Evolutionary conservation across 2,113 vertebrate genomes (phyloP).

Genomic region (Gymnocephalus cernua): DNA sequence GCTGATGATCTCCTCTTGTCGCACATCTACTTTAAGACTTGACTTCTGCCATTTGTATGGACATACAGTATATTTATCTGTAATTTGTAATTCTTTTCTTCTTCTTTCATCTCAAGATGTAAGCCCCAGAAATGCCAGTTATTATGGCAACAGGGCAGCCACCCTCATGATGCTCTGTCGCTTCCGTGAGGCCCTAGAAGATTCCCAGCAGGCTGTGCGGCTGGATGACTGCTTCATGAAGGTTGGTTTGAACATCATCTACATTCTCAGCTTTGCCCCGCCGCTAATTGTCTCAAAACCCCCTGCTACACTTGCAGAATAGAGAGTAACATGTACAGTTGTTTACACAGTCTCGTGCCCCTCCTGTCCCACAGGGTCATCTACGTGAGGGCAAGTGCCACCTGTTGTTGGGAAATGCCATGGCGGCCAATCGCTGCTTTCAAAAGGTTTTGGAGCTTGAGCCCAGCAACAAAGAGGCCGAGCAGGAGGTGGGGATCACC

Average conservation of each 20-base stretch:
- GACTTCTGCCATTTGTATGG: not conserved
- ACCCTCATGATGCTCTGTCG: constrained; percentile 94
- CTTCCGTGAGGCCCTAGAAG: constrained; percentile 92
- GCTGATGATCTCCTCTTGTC: not conserved
- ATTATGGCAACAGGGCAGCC: constrained; percentile 95
- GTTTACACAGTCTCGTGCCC: not conserved
- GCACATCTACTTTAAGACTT: not conserved
- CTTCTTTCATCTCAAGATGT: constrained; percentile 80
- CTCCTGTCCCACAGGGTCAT: constrained; percentile 86
- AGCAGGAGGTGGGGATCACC: constrained; percentile 87
- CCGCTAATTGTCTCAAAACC: too few relatives aligned
- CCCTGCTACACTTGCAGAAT: not conserved
- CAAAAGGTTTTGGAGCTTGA: constrained; percentile 93
- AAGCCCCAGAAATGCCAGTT: constrained; percentile 92
- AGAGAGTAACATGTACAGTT: not conserved
- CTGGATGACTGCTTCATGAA: constrained; percentile 93
- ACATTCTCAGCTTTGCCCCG: not conserved
- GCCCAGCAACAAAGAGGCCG: constrained; percentile 89
- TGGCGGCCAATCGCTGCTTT: constrained; percentile 95
- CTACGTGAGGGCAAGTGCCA: constrained; percentile 96
- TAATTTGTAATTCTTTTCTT: not conserved
- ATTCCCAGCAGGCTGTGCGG: constrained; percentile 94
- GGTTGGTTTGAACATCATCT: constrained; percentile 77
- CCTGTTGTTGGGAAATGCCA: constrained; percentile 93
- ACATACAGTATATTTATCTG: not conserved